phyloP scores from a whole-genome alignment of 2,113 vertebrate species.

The Gasterosteus nipponicus region DNA sequence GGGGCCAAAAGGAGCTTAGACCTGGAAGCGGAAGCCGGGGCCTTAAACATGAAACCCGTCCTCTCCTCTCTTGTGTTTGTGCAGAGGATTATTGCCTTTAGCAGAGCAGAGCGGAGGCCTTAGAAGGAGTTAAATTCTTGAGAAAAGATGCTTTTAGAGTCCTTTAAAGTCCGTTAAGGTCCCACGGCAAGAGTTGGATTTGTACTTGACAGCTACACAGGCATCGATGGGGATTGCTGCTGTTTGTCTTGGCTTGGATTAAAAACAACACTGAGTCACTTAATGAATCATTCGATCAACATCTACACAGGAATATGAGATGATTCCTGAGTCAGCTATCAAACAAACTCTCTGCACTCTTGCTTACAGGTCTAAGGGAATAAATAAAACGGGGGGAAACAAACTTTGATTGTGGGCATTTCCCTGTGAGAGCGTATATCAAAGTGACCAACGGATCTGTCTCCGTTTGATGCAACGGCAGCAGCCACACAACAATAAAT shows the following conservation, averaged over 20 bases:
- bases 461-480: slow-evolving; percentile 50
- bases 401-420: slow-evolving; percentile 28
- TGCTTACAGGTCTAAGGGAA: slow-evolving; percentile 10
- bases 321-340: slow-evolving; percentile 3
- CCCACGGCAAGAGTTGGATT: slow-evolving; percentile 34
- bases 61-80: slow-evolving; percentile 64
- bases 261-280: slow-evolving; percentile 19
- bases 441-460: slow-evolving; percentile 57
- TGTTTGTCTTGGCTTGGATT: slow-evolving; percentile 5
- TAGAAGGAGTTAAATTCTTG: slow-evolving; percentile 56
- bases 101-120: slow-evolving; percentile 47
- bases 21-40: slow-evolving; percentile 69
- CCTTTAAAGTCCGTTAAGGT: slow-evolving; percentile 39
- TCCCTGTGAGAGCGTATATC: slow-evolving; percentile 42
- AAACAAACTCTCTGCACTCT: background rate
- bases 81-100: slow-evolving; percentile 62
- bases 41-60: slow-evolving; percentile 63
- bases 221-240: background rate
- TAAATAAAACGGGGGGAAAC: background rate
- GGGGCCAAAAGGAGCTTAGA: slow-evolving; percentile 70
- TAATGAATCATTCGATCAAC: slow-evolving; percentile 16
- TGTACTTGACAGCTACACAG: slow-evolving; percentile 40
- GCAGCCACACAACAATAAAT: slow-evolving; percentile 54
- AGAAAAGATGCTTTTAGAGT: slow-evolving; percentile 43
- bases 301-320: slow-evolving; percentile 2